phyloP scores from a whole-genome alignment of 2,888 invertebrate genomes.

The Dioctria linearis region DNA sequence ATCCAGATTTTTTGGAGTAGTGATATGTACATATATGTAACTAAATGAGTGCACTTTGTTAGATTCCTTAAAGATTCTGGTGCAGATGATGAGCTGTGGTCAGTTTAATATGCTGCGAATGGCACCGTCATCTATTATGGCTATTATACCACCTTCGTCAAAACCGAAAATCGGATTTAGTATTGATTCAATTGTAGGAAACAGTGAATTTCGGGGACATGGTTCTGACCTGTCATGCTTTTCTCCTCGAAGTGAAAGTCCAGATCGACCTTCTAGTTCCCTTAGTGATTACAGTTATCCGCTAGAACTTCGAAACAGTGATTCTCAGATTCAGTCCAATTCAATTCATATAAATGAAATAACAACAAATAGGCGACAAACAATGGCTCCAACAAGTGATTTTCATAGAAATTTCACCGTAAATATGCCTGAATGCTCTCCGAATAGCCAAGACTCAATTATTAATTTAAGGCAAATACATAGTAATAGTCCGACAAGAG shows the following conservation, averaged over 20 bases:
- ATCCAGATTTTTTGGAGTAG: background rate
- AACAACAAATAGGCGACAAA: background rate
- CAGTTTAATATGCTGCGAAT: constrained; percentile 87
- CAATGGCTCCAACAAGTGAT: background rate
- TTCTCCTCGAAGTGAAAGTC: constrained; percentile 58
- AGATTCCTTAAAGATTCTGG: constrained; percentile 18
- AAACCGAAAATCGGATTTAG: constrained; percentile 96
- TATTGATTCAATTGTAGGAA: constrained; percentile 93
- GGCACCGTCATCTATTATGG: constrained; percentile 90
- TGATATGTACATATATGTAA: background rate
- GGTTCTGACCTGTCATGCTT: constrained; percentile 60
- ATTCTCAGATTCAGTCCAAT: constrained; percentile 3
- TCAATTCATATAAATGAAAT: background rate
- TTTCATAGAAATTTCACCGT: constrained; percentile 29
- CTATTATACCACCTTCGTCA: constrained; percentile 77
- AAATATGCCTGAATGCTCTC: constrained; percentile 5
- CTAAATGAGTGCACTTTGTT: background rate
- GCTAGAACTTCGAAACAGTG: constrained; percentile 63
- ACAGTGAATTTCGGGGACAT: constrained; percentile 58
- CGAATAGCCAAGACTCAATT: constrained; percentile 6
- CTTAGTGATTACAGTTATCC: constrained; percentile 60
- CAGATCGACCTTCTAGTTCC: constrained; percentile 57
- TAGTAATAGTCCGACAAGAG: constrained; percentile 1
- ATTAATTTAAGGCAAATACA: background rate
- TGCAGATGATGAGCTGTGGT: constrained; percentile 70